phyloP scores from a whole-genome alignment of 2,888 invertebrate species.

The Rhaphigaster nebulosa region DNA sequence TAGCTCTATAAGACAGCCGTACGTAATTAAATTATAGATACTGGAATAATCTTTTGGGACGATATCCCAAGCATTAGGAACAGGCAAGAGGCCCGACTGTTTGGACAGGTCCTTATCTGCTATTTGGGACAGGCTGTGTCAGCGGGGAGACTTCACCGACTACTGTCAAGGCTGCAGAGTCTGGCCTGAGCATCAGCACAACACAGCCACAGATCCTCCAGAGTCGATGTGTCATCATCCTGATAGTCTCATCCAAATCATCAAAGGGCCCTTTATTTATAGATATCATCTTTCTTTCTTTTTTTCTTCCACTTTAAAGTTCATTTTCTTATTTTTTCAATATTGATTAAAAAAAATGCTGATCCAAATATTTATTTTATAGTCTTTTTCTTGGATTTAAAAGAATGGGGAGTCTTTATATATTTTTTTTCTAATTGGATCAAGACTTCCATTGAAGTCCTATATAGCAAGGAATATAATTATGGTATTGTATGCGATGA shows the following conservation, averaged over 20 bases:
- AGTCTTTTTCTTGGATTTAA: neutral
- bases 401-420: no score
- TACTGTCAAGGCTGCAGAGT: conserved; percentile 34
- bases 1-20: neutral
- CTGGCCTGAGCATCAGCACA: conserved; percentile 6
- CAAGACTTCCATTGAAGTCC: no score
- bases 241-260: neutral
- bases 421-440: no score
- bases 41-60: neutral
- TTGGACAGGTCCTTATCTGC: conserved; percentile 36
- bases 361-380: neutral
- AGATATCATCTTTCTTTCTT: neutral
- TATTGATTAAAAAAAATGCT: neutral
- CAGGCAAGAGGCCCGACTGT: neutral
- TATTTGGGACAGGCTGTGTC: conserved; percentile 42
- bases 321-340: neutral
- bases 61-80: neutral
- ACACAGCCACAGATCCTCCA: neutral
- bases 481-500: neutral
- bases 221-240: conserved; percentile 23
- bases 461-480: neutral
- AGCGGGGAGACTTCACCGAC: conserved; percentile 14
- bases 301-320: neutral
- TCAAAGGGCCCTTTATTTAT: neutral
- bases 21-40: neutral